phyloP scores from a whole-genome alignment of 2,888 invertebrate genomes.

The Drosophila vallismaia region DNA sequence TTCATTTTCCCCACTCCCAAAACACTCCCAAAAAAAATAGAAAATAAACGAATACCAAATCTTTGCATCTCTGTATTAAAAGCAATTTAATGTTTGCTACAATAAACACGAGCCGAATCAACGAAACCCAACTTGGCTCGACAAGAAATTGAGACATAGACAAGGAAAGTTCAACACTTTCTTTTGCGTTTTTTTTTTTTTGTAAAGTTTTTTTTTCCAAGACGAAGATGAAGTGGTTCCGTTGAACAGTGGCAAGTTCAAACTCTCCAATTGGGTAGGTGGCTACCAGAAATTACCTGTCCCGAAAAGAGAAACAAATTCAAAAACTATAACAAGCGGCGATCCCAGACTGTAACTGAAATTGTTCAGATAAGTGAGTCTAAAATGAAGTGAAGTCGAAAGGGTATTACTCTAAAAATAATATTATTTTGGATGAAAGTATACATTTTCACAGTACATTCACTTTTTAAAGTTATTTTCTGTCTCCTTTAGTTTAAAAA shows the following conservation, averaged over 20 bases:
- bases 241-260: slow-evolving; percentile 61
- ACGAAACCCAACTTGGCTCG: slow-evolving; percentile 30
- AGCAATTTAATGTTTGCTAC: slow-evolving; percentile 68
- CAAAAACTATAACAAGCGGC: slow-evolving; percentile 31
- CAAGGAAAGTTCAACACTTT: slow-evolving; percentile 69
- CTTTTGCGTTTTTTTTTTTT: slow-evolving; percentile 45
- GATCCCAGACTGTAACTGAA: slow-evolving; percentile 5
- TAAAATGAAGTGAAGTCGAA: not conserved
- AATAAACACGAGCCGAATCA: slow-evolving; percentile 54
- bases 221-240: slow-evolving; percentile 2
- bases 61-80: slow-evolving; percentile 65
- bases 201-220: not conserved
- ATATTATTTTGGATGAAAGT: too few relatives aligned
- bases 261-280: slow-evolving; percentile 53
- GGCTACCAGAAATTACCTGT: slow-evolving; percentile 58
- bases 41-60: slow-evolving; percentile 28
- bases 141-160: slow-evolving; percentile 61
- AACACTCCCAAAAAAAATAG: slow-evolving; percentile 2
- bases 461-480: too few relatives aligned
- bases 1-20: slow-evolving; percentile 57
- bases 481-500: too few relatives aligned
- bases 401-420: not conserved
- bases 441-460: too few relatives aligned
- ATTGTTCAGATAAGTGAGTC: not conserved
- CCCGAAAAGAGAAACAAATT: slow-evolving; percentile 23